Conservation (phyloP, 2,888 invertebrate species). For the Thumatha senex region DNA sequence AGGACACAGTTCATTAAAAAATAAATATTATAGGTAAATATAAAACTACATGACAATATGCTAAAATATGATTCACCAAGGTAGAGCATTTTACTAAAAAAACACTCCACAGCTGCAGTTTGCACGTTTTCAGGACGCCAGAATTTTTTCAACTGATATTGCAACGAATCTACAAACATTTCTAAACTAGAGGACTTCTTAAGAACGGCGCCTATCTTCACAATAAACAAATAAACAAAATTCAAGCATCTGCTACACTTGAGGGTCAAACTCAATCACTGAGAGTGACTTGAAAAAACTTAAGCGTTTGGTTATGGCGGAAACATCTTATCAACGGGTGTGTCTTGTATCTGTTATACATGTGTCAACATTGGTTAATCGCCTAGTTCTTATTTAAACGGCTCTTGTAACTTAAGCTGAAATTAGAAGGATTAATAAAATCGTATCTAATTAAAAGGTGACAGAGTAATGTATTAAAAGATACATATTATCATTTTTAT, state of each 20-base stretch:
- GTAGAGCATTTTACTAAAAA: no score
- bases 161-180: constrained; percentile 1
- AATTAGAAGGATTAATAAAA: background rate
- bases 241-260: constrained; percentile 35
- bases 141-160: background rate
- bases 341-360: constrained; percentile 61
- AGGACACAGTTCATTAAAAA: no score
- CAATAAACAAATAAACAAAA: constrained; percentile 51
- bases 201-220: constrained; percentile 4
- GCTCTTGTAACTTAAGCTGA: background rate
- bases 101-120: background rate
- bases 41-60: no score
- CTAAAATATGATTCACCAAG: no score
- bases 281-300: constrained; percentile 46
- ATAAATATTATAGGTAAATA: no score
- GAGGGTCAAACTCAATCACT: constrained; percentile 49
- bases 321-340: constrained; percentile 61
- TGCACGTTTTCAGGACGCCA: background rate
- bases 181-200: background rate
- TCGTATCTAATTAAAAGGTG: constrained; percentile 29
- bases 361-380: constrained; percentile 65
- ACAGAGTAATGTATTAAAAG: no score
- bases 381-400: constrained; percentile 38
- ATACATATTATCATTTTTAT: no score
- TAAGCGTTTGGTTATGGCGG: constrained; percentile 54